phyloP scores from a whole-genome alignment of 2,888 invertebrate species.

The Andrena trimmerana region DNA sequence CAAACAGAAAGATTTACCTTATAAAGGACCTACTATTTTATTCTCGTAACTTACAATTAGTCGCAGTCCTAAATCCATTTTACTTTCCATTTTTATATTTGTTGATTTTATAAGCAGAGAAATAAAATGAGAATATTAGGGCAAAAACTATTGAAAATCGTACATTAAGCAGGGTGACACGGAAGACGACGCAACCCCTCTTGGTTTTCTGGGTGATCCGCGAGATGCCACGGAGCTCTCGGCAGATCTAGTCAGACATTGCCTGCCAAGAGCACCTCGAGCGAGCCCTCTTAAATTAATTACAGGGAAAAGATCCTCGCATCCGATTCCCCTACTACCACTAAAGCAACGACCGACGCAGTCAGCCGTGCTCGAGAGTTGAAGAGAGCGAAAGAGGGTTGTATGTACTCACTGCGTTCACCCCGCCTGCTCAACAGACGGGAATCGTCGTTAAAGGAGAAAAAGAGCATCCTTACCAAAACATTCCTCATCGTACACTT shows the following conservation, averaged over 20 bases:
- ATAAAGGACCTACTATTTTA: too few species aligned
- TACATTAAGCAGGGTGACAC: constrained; percentile 20
- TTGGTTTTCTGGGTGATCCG: constrained; percentile 70
- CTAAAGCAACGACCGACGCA: constrained; percentile 39
- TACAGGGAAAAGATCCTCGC: constrained; percentile 83
- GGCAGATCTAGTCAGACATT: constrained; percentile 59
- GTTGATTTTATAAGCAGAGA: background rate
- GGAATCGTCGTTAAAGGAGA: constrained; percentile 78
- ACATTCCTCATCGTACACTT: constrained; percentile 73
- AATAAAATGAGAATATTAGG: background rate
- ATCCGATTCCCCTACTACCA: constrained; percentile 72
- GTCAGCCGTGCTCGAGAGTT: constrained; percentile 60
- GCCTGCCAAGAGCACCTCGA: constrained; percentile 71
- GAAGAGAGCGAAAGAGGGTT: constrained; percentile 57
- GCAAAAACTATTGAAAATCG: background rate
- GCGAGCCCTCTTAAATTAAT: constrained; percentile 84
- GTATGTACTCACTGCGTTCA: constrained; percentile 59
- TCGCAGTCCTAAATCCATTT: too few species aligned
- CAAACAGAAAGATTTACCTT: too few species aligned
- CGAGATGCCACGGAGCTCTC: constrained; percentile 68
- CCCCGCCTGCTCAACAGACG: constrained; percentile 76
- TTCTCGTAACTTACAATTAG: too few species aligned
- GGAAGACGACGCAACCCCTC: constrained; percentile 51
- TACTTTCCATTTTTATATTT: background rate
- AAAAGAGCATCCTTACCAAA: constrained; percentile 53